A percentile compares a stretch with the other conserved stretches of the same genome.
Evolutionary conservation across 2,888 invertebrate species (phyloP).

Genomic region (Andrena minutula): DNA sequence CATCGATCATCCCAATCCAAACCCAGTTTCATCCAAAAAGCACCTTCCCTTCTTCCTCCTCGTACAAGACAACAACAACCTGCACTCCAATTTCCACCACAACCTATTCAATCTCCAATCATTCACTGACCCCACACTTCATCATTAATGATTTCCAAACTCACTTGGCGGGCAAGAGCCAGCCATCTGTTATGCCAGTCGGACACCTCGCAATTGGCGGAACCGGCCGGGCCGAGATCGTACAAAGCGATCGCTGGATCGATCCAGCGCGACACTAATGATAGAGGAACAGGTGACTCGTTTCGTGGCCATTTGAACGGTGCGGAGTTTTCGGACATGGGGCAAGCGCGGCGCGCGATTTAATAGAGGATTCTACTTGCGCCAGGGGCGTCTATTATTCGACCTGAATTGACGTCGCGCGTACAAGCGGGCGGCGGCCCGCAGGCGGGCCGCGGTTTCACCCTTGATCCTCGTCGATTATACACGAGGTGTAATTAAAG

Average conservation of each 20-base stretch:
- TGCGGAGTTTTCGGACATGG: not conserved
- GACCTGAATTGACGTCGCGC: slow-evolving; percentile 4
- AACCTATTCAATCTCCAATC: not conserved
- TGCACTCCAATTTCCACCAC: no score
- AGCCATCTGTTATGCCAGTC: not conserved
- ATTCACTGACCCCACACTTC: not conserved
- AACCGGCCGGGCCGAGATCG: not conserved
- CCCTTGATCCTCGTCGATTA: slow-evolving; percentile 21
- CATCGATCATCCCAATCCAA: no score
- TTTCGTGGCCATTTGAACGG: slow-evolving; percentile 15
- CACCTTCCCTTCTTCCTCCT: no score
- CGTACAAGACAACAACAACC: no score
- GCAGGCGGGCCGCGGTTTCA: slow-evolving; percentile 18
- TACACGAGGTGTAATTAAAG: slow-evolving; percentile 52
- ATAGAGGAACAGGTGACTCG: slow-evolving; percentile 10
- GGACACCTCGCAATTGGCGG: not conserved
- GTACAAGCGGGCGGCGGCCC: slow-evolving; percentile 21
- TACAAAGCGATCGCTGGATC: slow-evolving; percentile 19
- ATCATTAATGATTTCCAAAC: not conserved
- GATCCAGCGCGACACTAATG: not conserved
- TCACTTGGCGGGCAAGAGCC: not conserved
- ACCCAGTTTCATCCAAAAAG: no score
- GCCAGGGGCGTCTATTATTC: slow-evolving; percentile 6
- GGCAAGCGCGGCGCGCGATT: slow-evolving; percentile 4
- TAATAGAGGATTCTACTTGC: slow-evolving; percentile 50